A percentile compares a stretch with the other conserved stretches of the same genome.
These are phyloP conservation scores for Scomber scombrus DNA, from an alignment of 2,113 vertebrate genomes.

Conservation along the genomic window DNA sequence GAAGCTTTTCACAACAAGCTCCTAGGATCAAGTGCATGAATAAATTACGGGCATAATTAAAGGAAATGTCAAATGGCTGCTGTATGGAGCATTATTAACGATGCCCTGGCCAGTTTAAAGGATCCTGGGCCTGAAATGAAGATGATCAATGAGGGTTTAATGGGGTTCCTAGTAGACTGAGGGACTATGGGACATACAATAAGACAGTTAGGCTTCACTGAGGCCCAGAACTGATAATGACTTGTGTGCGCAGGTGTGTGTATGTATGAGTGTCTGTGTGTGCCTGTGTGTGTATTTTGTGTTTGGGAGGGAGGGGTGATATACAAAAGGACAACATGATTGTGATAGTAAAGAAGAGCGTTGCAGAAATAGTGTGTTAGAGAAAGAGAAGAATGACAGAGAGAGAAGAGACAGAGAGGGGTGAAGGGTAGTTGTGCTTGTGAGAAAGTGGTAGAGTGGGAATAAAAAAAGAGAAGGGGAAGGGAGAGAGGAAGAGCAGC, in stretches of 20 bases:
- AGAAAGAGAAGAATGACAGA: slow-evolving; percentile 19
- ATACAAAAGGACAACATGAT: slow-evolving; percentile 35
- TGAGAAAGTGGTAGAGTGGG: slow-evolving; percentile 2
- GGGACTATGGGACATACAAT: slow-evolving; percentile 53
- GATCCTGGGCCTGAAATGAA: slow-evolving; percentile 70
- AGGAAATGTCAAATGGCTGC: slow-evolving; percentile 84
- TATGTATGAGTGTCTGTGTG: slow-evolving; percentile 14
- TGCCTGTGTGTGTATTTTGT: slow-evolving; percentile 17
- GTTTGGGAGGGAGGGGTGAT: slow-evolving; percentile 16
- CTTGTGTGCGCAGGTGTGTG: slow-evolving; percentile 26
- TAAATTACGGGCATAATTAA: slow-evolving; percentile 88
- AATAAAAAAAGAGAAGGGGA: slow-evolving; percentile 24
- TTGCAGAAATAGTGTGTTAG: slow-evolving; percentile 25
- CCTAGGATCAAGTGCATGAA: slow-evolving; percentile 85
- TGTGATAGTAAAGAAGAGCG: slow-evolving; percentile 38
- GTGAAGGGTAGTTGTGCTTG: slow-evolving; percentile 45
- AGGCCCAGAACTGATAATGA: slow-evolving; percentile 57
- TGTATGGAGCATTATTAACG: slow-evolving; percentile 83
- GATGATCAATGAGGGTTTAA: slow-evolving; percentile 82
- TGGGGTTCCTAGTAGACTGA: slow-evolving; percentile 68
- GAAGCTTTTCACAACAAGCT: slow-evolving; percentile 85
- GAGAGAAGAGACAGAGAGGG: slow-evolving; percentile 30
- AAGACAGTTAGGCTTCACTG: slow-evolving; percentile 72
- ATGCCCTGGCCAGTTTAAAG: slow-evolving; percentile 71
- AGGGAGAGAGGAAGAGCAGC: slow-evolving; percentile 21